Evolutionary conservation across 2,888 invertebrate genomes (phyloP).

Genomic region (Cylloceria caligata): DNA sequence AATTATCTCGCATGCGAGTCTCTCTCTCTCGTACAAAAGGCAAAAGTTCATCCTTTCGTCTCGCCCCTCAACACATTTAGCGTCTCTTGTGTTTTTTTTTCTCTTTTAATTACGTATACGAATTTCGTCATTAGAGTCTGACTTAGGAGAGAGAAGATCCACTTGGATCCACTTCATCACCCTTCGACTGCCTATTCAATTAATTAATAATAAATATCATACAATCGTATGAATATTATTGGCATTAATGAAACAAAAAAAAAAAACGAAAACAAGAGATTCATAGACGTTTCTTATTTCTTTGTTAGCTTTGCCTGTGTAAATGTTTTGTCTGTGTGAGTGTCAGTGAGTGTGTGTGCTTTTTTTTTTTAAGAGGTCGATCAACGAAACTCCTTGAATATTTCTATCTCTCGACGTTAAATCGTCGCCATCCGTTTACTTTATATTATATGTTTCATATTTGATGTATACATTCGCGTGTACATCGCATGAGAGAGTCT

Average conservation of each 20-base stretch:
- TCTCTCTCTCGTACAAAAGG: slow-evolving; percentile 27
- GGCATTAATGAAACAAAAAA: slow-evolving; percentile 16
- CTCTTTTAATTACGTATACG: slow-evolving; percentile 59
- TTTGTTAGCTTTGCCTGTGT: slow-evolving; percentile 19
- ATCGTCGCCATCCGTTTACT: slow-evolving; percentile 38
- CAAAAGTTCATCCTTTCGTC: slow-evolving; percentile 29
- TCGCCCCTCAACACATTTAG: slow-evolving; percentile 15
- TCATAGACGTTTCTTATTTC: slow-evolving; percentile 40
- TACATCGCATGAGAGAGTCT: slow-evolving; percentile 23
- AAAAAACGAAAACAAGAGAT: slow-evolving; percentile 38
- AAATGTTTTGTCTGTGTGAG: slow-evolving; percentile 19
- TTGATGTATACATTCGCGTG: slow-evolving; percentile 33
- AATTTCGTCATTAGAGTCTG: slow-evolving; percentile 64
- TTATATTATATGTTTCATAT: slow-evolving; percentile 58
- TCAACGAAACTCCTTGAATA: slow-evolving; percentile 51
- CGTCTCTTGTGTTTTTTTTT: slow-evolving; percentile 42
- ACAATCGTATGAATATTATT: slow-evolving; percentile 32
- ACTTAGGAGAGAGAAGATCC: slow-evolving; percentile 59
- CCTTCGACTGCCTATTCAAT: slow-evolving; percentile 51
- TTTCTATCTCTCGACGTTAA: slow-evolving; percentile 26
- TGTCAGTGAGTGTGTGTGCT: slow-evolving; percentile 26
- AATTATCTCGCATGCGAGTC: slow-evolving; percentile 27
- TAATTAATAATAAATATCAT: slow-evolving; percentile 51
- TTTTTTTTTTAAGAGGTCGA: slow-evolving; percentile 42
- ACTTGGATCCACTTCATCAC: slow-evolving; percentile 42